A percentile compares a stretch with the other conserved stretches of the same genome.
These are phyloP conservation scores for Lycophotia porphyrea DNA, from an alignment of 2,888 invertebrate species.

Conservation along the genomic window DNA sequence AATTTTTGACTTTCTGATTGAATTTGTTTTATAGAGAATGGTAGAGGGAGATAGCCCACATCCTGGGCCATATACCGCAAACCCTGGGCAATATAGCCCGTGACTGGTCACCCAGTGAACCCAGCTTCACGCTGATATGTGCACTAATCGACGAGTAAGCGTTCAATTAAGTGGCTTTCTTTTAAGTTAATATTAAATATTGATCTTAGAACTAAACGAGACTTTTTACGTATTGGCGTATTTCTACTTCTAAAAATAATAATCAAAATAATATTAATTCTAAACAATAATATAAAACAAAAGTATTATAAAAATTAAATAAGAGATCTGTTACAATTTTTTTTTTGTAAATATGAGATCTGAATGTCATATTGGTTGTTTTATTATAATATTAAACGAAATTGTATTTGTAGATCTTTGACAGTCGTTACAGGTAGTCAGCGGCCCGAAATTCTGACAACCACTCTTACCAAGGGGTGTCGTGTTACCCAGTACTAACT, in stretches of 20 bases:
- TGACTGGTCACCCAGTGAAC: constrained; percentile 4
- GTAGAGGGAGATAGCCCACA: background rate
- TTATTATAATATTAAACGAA: background rate
- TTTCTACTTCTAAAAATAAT: background rate
- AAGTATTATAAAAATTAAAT: no score
- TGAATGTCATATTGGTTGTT: background rate
- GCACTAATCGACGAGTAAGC: constrained; percentile 65
- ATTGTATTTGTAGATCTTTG: background rate
- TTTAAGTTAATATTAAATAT: constrained; percentile 12
- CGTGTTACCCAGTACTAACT: background rate
- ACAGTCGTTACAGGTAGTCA: background rate
- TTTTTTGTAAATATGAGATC: constrained; percentile 6
- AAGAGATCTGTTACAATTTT: background rate
- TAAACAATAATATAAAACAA: background rate
- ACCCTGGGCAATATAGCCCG: background rate
- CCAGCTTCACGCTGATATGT: constrained; percentile 58
- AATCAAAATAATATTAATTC: background rate
- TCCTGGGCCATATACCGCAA: background rate
- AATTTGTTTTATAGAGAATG: background rate
- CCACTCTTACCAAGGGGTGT: background rate
- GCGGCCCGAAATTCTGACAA: background rate
- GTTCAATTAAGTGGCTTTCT: constrained; percentile 41
- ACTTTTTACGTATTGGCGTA: constrained; percentile 32
- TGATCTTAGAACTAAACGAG: constrained; percentile 19
- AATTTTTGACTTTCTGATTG: background rate